phyloP scores from a whole-genome alignment of 2,888 invertebrate genomes.

The Tryphoninae sp. region DNA sequence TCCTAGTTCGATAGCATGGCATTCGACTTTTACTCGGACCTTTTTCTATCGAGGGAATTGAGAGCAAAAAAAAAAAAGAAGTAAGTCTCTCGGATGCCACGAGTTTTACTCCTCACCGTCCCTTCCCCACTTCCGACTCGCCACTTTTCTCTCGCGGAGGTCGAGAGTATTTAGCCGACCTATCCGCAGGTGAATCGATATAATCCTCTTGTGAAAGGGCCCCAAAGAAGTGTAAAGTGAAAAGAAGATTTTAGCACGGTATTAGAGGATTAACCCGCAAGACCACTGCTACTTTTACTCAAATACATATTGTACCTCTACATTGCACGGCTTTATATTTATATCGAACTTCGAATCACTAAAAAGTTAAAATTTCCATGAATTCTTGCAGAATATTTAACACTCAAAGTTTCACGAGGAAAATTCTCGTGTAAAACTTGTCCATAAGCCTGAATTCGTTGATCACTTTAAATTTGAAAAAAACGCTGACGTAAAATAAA shows the following conservation, averaged over 20 bases:
- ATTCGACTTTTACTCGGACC: conserved; percentile 54
- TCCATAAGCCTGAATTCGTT: too few species aligned
- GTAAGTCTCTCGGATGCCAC: conserved; percentile 29
- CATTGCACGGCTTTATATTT: not conserved
- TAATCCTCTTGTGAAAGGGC: conserved; percentile 58
- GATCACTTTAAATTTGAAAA: too few species aligned
- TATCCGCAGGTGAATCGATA: conserved; percentile 44
- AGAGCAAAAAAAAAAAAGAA: conserved; percentile 6
- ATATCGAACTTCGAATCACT: not conserved
- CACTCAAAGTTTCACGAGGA: too few species aligned
- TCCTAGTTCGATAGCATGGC: conserved; percentile 13
- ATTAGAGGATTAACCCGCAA: conserved; percentile 54
- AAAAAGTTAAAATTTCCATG: not conserved
- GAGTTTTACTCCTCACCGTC: conserved; percentile 46
- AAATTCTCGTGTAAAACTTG: too few species aligned
- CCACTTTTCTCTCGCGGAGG: conserved; percentile 27
- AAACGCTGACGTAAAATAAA: too few species aligned
- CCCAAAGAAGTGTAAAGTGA: conserved; percentile 57
- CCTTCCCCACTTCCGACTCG: conserved; percentile 1
- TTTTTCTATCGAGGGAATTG: conserved; percentile 48
- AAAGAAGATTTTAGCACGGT: conserved; percentile 54
- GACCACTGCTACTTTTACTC: not conserved
- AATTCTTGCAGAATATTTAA: too few species aligned
- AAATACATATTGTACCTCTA: not conserved
- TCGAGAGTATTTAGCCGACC: conserved; percentile 54